Conservation (phyloP, 2,797 vertebrate genomes). For the Urocyon cinereoargenteus region DNA sequence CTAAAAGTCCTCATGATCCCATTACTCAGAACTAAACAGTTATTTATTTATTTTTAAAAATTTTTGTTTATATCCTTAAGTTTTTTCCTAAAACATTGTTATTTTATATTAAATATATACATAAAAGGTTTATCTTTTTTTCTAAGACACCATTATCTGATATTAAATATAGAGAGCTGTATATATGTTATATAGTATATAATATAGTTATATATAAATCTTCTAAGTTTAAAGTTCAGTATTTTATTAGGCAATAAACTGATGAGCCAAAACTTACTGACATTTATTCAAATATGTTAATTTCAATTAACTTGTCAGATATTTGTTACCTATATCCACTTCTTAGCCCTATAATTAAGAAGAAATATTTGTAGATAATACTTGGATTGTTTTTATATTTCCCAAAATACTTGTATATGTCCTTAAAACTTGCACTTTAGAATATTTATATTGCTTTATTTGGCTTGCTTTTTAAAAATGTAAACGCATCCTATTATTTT, state of each 20-base stretch:
- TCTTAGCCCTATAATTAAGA: background rate
- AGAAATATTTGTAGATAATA: conserved; percentile 21
- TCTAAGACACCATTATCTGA: background rate
- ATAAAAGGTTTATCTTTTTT: background rate
- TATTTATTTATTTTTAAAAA: background rate
- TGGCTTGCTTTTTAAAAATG: conserved; percentile 19
- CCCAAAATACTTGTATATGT: background rate
- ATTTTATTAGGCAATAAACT: conserved; percentile 6
- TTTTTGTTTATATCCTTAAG: background rate
- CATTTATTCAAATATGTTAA: conserved; percentile 25
- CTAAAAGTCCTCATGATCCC: background rate
- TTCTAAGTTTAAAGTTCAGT: background rate
- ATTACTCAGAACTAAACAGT: background rate
- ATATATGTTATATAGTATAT: background rate
- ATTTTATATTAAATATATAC: background rate
- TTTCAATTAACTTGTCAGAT: conserved; percentile 17
- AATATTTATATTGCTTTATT: conserved; percentile 30
- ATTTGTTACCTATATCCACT: background rate
- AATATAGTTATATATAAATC: background rate
- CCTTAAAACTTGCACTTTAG: conserved; percentile 23
- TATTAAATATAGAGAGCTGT: background rate
- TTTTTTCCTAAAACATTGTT: background rate
- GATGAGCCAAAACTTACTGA: background rate
- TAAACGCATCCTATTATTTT: background rate
- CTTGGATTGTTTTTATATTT: conserved; percentile 16